Percentiles rank a stretch among this genome's conserved stretches.
These are phyloP conservation scores for Pantherophis guttatus DNA, from an alignment of 2,113 vertebrate genomes.

Conservation along the genomic window DNA sequence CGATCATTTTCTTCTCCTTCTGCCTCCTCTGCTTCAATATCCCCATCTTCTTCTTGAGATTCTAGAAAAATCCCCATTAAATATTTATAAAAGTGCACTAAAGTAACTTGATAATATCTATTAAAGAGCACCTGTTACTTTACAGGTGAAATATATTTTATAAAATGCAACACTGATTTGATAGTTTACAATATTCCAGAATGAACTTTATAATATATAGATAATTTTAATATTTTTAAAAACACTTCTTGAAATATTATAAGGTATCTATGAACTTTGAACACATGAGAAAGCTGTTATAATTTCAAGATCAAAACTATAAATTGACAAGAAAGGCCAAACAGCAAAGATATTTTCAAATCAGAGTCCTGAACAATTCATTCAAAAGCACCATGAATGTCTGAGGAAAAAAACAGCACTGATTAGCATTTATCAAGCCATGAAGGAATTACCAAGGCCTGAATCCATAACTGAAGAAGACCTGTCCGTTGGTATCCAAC, in stretches of 20 bases:
- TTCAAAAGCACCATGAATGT: neutral
- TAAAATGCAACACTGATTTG: neutral
- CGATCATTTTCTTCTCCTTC: conserved; percentile 94
- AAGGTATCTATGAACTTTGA: neutral
- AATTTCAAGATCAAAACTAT: neutral
- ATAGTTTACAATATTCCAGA: neutral
- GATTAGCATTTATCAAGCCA: neutral
- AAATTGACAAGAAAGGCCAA: neutral
- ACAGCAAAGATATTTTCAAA: neutral
- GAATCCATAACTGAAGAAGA: neutral
- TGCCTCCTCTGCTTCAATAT: conserved; percentile 93
- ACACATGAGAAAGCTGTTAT: neutral
- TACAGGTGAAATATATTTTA: neutral
- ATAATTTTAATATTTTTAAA: neutral
- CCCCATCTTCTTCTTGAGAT: conserved; percentile 93
- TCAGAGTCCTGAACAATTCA: neutral
- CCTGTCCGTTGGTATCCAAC: neutral
- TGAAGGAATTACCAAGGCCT: neutral
- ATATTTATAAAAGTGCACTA: neutral
- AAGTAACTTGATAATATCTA: neutral
- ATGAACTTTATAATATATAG: neutral
- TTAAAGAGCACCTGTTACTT: neutral
- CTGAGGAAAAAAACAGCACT: neutral
- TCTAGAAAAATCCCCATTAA: conserved; percentile 66
- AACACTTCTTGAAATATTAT: neutral